phyloP scores from a whole-genome alignment of 2,888 invertebrate genomes.

The Andrena minutula region DNA sequence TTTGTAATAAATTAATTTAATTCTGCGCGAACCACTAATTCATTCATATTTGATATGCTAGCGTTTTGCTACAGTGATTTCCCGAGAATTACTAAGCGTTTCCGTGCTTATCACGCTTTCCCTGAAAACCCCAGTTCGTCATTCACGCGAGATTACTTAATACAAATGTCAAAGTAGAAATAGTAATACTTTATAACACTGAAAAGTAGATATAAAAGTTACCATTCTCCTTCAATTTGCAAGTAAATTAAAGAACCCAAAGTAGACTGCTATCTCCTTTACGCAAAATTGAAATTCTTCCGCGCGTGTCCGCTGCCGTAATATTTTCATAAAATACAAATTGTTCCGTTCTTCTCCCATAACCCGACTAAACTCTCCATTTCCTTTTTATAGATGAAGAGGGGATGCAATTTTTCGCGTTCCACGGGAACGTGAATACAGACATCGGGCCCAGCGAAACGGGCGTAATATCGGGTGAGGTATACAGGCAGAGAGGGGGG shows the following conservation, averaged over 20 bases:
- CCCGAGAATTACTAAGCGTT: neutral
- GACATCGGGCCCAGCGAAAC: slow-evolving; percentile 85
- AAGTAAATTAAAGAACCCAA: too few species aligned
- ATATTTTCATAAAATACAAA: too few species aligned
- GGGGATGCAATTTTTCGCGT: slow-evolving; percentile 87
- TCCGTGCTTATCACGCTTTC: neutral
- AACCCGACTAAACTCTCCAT: too few species aligned
- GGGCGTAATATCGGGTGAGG: slow-evolving; percentile 87
- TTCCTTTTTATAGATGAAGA: slow-evolving; percentile 83
- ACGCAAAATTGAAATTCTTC: too few species aligned
- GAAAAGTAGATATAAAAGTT: too few species aligned
- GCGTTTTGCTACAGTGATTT: neutral
- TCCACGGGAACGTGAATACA: slow-evolving; percentile 89
- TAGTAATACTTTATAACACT: neutral
- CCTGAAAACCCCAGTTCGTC: neutral
- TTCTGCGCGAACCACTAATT: too few species aligned
- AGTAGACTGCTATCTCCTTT: too few species aligned
- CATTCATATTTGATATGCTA: too few species aligned
- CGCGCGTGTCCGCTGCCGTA: too few species aligned
- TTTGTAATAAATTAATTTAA: too few species aligned
- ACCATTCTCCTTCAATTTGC: too few species aligned
- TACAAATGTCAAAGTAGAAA: neutral
- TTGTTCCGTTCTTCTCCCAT: too few species aligned
- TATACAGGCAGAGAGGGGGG: slow-evolving; percentile 84
- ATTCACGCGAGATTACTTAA: neutral